Evolutionary conservation across 2,888 invertebrate genomes (phyloP).

Genomic region (Drosophila bunnanda): DNA sequence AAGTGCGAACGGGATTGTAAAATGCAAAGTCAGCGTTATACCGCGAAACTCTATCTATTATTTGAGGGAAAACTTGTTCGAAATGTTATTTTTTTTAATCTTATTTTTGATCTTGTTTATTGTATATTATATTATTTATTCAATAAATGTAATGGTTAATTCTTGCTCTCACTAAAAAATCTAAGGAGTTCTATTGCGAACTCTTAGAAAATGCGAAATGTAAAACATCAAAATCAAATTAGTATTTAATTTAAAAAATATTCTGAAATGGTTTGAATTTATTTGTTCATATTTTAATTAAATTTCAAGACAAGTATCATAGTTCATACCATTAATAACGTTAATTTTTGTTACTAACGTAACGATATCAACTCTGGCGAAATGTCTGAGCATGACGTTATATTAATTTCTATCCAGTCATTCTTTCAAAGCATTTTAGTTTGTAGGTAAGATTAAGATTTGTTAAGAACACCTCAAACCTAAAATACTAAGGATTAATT

Average conservation of each 20-base stretch:
- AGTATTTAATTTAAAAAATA: background rate
- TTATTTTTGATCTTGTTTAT: background rate
- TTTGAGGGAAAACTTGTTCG: background rate
- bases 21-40: constrained; percentile 4
- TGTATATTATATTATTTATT: background rate
- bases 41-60: background rate
- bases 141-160: background rate
- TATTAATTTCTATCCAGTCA: background rate
- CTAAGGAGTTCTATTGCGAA: too few relatives aligned
- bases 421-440: background rate
- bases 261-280: too few relatives aligned
- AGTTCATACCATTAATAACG: too few relatives aligned
- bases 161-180: background rate
- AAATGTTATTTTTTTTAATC: too few relatives aligned
- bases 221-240: too few relatives aligned
- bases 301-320: too few relatives aligned
- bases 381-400: background rate
- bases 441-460: background rate
- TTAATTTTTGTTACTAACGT: too few relatives aligned
- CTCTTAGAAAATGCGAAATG: too few relatives aligned
- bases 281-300: too few relatives aligned
- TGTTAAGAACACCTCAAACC: background rate
- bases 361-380: background rate
- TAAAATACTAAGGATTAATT: background rate
- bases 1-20: background rate